A percentile compares a stretch with the other conserved stretches of the same genome.
phyloP scores from a whole-genome alignment of 2,888 invertebrate genomes.

The Yponomeuta evonymella region DNA sequence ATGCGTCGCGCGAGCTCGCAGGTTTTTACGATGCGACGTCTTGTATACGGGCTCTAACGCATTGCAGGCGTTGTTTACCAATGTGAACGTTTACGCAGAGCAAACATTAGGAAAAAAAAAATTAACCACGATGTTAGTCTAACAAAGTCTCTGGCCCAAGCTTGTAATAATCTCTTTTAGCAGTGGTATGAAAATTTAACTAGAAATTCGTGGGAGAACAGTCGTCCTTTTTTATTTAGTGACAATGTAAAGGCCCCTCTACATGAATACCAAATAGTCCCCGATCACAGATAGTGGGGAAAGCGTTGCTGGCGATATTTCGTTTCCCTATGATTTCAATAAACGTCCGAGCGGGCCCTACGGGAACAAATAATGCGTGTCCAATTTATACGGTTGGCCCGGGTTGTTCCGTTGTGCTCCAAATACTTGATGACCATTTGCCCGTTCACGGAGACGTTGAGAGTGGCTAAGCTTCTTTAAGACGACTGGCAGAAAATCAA shows the following conservation, averaged over 20 bases:
- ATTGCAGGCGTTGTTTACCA: too few species aligned
- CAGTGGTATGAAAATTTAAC: not conserved
- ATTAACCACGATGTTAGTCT: too few species aligned
- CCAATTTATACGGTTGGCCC: conserved; percentile 40
- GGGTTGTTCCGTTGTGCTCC: not conserved
- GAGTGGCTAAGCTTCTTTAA: too few species aligned
- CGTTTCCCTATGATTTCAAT: conserved; percentile 65
- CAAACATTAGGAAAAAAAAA: too few species aligned
- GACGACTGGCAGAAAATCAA: too few species aligned
- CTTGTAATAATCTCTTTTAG: too few species aligned
- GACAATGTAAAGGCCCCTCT: conserved; percentile 27
- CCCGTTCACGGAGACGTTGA: too few species aligned
- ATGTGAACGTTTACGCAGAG: too few species aligned
- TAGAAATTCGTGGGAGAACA: not conserved
- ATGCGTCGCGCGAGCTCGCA: too few species aligned
- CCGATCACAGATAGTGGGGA: conserved; percentile 35
- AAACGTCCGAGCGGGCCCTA: conserved; percentile 47
- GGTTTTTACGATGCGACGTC: too few species aligned
- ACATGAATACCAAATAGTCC: conserved; percentile 36
- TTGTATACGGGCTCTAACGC: too few species aligned
- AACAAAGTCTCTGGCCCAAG: too few species aligned
- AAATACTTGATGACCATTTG: not conserved
- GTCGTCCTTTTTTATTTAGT: not conserved
- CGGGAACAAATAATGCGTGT: conserved; percentile 69
- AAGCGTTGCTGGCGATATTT: conserved; percentile 34